Base-by-base conservation (phyloP, 2,113 vertebrate genomes). In the Rhadina sibilatrix region DNA sequence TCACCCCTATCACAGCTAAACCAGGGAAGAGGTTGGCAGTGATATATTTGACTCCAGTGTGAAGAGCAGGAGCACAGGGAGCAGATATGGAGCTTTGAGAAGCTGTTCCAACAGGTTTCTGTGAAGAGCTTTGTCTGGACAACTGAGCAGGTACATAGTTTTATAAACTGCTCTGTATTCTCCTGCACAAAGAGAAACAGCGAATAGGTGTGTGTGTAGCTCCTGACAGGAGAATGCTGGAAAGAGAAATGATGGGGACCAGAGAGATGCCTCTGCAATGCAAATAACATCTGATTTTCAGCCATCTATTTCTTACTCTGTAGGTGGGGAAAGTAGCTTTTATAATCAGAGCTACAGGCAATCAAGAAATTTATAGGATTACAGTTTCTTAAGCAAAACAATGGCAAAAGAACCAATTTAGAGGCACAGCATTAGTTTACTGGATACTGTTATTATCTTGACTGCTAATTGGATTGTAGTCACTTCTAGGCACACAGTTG, bases 301-400 rank as follows among this genome's bases (percentile, higher is more conserved):
- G 5, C 25, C 71, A 68, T 56, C 60, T 92, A 24, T 86, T 95
- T 92, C 68, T 52, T 61, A 87, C 68, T 81, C 90, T 57, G 56
- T 77, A 61, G 56, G 64, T 84, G 69, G 28, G 40, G 6, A 81
- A 90, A 78, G 60, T 53, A 72, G 52, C 10, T 93, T 87, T 95
- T 85, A 77, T 91, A 90, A 78, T 88, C 68, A 92, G 64, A 93
- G 79, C 79, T 83, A 78, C 4, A 6, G 52, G 64, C 72, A 92
- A 57, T 81, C 9, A 2, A 81, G 79, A 68, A 40, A 79, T 88
- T 90, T 84, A 68, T 93, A 81, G 40, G 76, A 89, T 93, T 94
- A 95, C 18, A 16, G 37, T 87, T 95, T 89, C 69, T 93, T 87
- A 84, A 90, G 69, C 44, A 81, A 89, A 93, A 61, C 44, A 89